Conservation (phyloP, 2,113 vertebrate species). For the Machaerirhynchus nigripectus region DNA sequence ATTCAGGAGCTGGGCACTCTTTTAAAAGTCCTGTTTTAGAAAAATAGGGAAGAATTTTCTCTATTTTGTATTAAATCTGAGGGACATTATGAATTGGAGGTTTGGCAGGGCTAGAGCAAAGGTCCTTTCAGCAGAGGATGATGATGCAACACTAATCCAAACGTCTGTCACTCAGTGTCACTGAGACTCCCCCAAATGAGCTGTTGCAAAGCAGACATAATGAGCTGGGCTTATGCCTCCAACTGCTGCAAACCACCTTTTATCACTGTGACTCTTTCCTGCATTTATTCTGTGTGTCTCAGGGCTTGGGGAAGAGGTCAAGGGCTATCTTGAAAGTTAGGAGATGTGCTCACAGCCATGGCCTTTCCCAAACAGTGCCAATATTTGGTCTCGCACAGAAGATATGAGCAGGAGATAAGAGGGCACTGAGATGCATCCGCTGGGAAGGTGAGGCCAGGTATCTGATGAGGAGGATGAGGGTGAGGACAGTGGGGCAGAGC, state of each 20-base stretch:
- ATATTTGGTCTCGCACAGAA: conserved; percentile 30
- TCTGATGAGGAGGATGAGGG: neutral
- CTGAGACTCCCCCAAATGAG: neutral
- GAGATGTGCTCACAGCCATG: conserved; percentile 8
- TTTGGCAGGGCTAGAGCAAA: neutral
- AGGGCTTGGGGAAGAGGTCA: neutral
- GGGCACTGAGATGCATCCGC: neutral
- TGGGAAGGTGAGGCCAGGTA: neutral
- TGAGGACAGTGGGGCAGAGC: neutral
- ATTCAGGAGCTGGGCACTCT: neutral
- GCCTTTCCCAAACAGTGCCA: conserved; percentile 13
- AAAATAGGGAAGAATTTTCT: neutral
- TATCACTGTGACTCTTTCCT: neutral
- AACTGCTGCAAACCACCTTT: neutral
- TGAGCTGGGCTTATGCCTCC: neutral
- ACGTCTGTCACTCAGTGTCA: neutral
- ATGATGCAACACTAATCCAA: neutral
- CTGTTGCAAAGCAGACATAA: neutral
- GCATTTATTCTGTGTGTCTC: neutral
- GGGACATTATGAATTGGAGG: neutral
- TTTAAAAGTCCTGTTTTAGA: neutral
- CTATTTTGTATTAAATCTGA: neutral
- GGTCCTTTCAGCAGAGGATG: neutral
- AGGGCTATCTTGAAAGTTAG: conserved; percentile 17
- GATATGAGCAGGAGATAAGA: conserved; percentile 19